Evolutionary conservation across 2,797 vertebrate genomes (phyloP), one percentile per base, ranked within the genome.

Genomic region (Intellagama lesueurii): DNA sequence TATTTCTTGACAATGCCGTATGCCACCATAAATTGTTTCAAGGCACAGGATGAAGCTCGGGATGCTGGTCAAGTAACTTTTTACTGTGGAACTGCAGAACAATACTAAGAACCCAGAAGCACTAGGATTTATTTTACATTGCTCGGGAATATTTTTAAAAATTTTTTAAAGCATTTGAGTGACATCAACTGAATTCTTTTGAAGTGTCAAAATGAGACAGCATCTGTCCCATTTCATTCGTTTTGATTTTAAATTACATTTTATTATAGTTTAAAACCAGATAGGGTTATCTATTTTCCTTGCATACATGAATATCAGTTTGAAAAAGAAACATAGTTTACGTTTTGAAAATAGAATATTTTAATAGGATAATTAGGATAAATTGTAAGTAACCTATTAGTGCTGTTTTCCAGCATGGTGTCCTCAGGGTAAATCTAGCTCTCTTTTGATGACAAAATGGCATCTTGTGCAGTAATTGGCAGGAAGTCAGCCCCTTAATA

Each of bases 381-480:
- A 7, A 77, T 11, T n/a, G 49, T 32, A 69, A 56, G 16, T 44
- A 70, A 69, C 66, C 17, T 7, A n/a, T 68, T 56, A 73, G n/a
- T 78, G 28, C 70, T 80, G 60, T 44, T 40, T 92, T 90, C 64
- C 73, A 28, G 28, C 24, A 87, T 81, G 70, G 30, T 88, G 22
- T 22, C 47, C 66, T 91, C 70, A 68, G 12, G n/a, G 19, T 64
- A 83, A 85, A 47, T 78, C 17, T 44, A 78, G 56, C 4, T 88
- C 60, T 26, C 40, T 92, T 90, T 70, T 56, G 84, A 80, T 75
- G 44, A 49, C 83, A 83, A 89, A 90, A 85, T 82, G 0, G 76
- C n/a, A 22, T n/a, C 12, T 90, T 87, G 1, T 5, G 0, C 87
- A 85, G 82, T 86, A 76, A 3, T 89, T 91, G 56, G 24, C 83